Evolutionary conservation across 2,888 invertebrate species (phyloP).

Genomic region (Glaucopsyche alexis): DNA sequence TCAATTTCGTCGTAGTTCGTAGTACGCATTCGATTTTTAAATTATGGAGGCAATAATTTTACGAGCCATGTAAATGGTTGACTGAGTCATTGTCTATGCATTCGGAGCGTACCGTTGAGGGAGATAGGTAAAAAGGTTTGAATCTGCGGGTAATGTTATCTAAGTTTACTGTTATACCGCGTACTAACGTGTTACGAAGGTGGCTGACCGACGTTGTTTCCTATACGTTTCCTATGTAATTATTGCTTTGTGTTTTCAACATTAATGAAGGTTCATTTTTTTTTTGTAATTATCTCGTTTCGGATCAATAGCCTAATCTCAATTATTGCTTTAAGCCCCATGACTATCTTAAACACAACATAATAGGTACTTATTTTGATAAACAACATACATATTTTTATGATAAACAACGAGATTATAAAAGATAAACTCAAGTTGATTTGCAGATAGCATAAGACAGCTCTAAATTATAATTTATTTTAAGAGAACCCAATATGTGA

Average conservation of each 20-base stretch:
- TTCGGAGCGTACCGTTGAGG: conserved; percentile 70
- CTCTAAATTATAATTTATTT: no score
- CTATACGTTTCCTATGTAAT: neutral
- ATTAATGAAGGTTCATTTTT: neutral
- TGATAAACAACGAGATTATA: no score
- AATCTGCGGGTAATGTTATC: conserved; percentile 72
- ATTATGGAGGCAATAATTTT: conserved; percentile 5
- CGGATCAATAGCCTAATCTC: no score
- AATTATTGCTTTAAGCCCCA: no score
- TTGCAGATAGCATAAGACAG: no score
- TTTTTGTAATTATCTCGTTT: no score
- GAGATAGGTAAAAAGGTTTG: conserved; percentile 69
- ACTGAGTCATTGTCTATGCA: conserved; percentile 77
- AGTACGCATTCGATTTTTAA: conserved; percentile 3
- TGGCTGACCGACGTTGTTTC: conserved; percentile 64
- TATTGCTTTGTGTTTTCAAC: neutral
- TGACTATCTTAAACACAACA: no score
- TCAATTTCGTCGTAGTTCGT: neutral
- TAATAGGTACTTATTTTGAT: no score
- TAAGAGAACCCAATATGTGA: no score
- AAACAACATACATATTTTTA: no score
- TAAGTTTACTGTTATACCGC: conserved; percentile 71
- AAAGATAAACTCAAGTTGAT: no score
- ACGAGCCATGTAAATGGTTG: conserved; percentile 47
- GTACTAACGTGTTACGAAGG: conserved; percentile 73